Evolutionary conservation across 2,113 vertebrate genomes (phyloP).

Genomic region (Pollachius pollachius): DNA sequence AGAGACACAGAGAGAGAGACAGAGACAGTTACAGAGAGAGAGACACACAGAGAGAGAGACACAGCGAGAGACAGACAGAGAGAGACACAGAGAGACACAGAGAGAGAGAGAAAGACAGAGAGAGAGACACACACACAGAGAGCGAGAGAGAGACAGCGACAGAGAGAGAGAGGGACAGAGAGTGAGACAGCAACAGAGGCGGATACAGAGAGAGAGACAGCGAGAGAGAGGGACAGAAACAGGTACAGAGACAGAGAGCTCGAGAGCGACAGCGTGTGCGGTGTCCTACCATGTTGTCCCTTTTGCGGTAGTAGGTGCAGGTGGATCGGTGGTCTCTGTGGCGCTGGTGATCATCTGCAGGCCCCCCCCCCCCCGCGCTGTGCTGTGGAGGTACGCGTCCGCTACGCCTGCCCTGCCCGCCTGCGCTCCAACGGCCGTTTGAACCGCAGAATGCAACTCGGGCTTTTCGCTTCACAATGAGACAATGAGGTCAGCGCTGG

Average conservation of each 20-base stretch:
- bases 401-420: too few relatives aligned
- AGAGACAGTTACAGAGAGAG: too few relatives aligned
- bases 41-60: too few relatives aligned
- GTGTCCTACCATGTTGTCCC: slow-evolving; percentile 67
- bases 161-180: too few relatives aligned
- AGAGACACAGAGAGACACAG: too few relatives aligned
- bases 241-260: neutral
- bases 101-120: too few relatives aligned
- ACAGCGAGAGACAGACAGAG: too few relatives aligned
- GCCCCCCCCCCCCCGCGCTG: slow-evolving; percentile 9
- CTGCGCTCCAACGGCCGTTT: slow-evolving; percentile 48
- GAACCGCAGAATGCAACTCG: slow-evolving; percentile 73
- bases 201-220: slow-evolving; percentile 17
- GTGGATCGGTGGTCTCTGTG: slow-evolving; percentile 11
- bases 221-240: slow-evolving; percentile 13
- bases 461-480: slow-evolving; percentile 76
- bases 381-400: too few relatives aligned
- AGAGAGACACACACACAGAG: too few relatives aligned
- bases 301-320: slow-evolving; percentile 9
- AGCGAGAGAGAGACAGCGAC: too few relatives aligned
- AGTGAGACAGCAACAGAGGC: slow-evolving; percentile 9
- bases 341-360: slow-evolving; percentile 48
- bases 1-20: too few relatives aligned
- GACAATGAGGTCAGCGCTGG: slow-evolving; percentile 78
- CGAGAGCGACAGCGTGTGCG: neutral